phyloP scores from a whole-genome alignment of 2,113 vertebrate species.

The Scomber colias region DNA sequence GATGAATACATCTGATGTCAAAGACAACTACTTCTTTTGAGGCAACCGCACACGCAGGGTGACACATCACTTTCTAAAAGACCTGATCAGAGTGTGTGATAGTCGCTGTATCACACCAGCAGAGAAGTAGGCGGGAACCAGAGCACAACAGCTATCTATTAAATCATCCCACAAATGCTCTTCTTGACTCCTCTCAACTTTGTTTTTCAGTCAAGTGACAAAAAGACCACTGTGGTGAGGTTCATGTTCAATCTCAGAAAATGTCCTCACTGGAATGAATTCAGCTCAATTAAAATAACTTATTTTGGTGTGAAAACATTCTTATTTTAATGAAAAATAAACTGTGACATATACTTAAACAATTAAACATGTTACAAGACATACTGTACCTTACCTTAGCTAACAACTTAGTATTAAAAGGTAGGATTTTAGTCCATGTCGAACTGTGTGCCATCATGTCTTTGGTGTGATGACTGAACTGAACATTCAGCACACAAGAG shows the following conservation, averaged over 20 bases:
- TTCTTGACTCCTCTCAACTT: background rate
- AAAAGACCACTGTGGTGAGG: background rate
- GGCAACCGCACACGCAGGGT: background rate
- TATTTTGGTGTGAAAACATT: background rate
- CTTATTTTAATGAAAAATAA: no score
- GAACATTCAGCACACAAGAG: no score
- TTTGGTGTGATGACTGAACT: no score
- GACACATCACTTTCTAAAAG: background rate
- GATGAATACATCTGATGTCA: conserved; percentile 13
- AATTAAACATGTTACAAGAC: no score
- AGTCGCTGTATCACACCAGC: background rate
- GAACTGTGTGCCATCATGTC: no score
- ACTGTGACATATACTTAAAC: no score
- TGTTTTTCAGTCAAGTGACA: background rate
- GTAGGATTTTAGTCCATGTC: no score
- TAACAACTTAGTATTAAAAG: no score
- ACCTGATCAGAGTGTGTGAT: background rate
- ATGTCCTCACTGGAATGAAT: background rate
- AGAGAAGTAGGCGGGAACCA: background rate
- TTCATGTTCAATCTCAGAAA: background rate
- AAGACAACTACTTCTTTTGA: background rate
- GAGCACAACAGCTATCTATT: background rate
- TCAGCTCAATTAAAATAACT: background rate
- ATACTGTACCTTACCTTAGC: no score
- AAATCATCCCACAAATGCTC: background rate